Percentiles rank a stretch among this genome's conserved stretches.
These are phyloP conservation scores for Gavialis gangeticus DNA, from an alignment of 2,113 vertebrate genomes.

Conservation along the genomic window DNA sequence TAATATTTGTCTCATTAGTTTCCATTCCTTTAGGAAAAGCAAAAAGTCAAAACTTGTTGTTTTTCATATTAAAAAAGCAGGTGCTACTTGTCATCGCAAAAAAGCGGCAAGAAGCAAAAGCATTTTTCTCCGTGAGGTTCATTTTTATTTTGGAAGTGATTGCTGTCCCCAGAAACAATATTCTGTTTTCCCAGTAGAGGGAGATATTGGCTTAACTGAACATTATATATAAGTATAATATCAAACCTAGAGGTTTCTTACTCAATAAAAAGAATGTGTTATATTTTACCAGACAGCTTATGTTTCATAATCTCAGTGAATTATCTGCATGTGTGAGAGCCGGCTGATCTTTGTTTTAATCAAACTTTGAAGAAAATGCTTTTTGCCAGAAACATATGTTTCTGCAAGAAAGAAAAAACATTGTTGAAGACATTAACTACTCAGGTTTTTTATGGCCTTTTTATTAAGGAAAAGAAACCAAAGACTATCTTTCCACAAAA, in stretches of 20 bases:
- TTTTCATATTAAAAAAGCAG: too few relatives aligned
- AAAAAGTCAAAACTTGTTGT: too few relatives aligned
- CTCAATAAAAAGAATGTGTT: neutral
- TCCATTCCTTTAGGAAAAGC: too few relatives aligned
- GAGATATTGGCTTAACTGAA: neutral
- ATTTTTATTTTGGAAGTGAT: neutral
- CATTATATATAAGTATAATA: neutral
- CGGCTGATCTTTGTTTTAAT: neutral
- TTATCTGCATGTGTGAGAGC: neutral
- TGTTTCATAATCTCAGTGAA: neutral
- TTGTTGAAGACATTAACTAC: neutral
- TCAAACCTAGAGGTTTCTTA: neutral
- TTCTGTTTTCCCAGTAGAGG: neutral
- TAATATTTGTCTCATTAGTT: too few relatives aligned
- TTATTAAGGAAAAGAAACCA: neutral
- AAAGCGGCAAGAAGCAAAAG: too few relatives aligned
- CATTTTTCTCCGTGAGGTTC: neutral
- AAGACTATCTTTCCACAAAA: neutral
- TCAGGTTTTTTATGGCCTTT: neutral
- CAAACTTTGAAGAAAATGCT: neutral
- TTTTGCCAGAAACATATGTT: neutral
- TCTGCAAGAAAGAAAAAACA: neutral
- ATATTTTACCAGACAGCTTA: neutral
- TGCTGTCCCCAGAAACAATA: neutral
- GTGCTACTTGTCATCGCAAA: too few relatives aligned